phyloP scores from a whole-genome alignment of 2,113 vertebrate genomes.

The Progne subis region DNA sequence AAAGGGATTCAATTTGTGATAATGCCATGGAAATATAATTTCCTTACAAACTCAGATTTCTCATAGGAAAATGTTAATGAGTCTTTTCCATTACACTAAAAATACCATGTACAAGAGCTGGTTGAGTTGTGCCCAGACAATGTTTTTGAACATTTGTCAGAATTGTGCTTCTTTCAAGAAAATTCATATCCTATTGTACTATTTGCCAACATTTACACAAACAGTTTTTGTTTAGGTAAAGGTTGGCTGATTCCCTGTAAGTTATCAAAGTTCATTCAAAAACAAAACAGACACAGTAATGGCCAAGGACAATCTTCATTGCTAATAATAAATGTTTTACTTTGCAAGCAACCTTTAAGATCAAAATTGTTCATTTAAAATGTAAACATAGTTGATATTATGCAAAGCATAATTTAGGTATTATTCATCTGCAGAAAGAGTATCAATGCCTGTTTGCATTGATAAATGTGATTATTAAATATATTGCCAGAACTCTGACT shows the following conservation, averaged over 20 bases:
- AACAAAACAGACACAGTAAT: neutral
- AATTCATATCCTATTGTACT: neutral
- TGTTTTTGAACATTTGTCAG: conserved; percentile 12
- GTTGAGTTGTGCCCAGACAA: conserved; percentile 18
- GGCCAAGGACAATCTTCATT: neutral
- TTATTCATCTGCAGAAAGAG: neutral
- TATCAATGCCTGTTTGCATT: neutral
- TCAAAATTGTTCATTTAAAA: conserved; percentile 17
- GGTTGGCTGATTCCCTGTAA: neutral
- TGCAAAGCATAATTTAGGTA: neutral
- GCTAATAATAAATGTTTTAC: neutral
- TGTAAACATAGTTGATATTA: neutral
- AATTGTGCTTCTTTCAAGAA: neutral
- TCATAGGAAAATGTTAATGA: conserved; percentile 67
- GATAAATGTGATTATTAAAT: neutral
- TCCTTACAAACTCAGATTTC: conserved; percentile 42
- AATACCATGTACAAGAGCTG: neutral
- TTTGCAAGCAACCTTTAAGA: neutral
- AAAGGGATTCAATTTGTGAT: conserved; percentile 62
- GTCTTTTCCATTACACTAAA: conserved; percentile 56
- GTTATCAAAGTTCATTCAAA: neutral
- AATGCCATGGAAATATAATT: conserved; percentile 57
- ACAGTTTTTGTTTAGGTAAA: neutral
- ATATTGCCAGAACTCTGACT: neutral
- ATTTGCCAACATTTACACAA: neutral